These are phyloP conservation scores for Hypselothyrea guttata DNA, from an alignment of 2,888 invertebrate species.

Conservation along the genomic window DNA sequence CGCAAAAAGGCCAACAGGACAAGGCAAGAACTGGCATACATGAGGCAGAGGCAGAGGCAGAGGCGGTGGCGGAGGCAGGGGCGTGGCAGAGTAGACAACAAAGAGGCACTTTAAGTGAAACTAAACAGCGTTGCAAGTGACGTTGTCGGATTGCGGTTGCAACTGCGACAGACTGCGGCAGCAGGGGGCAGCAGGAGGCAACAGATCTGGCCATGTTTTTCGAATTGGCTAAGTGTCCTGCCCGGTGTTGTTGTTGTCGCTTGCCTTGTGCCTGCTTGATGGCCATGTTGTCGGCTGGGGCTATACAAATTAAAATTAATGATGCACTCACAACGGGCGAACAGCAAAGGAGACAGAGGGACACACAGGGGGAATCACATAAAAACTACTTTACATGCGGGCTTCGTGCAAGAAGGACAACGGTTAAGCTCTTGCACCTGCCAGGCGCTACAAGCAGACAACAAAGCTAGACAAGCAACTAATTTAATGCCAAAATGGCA, in stretches of 20 bases:
- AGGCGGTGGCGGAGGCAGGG: slow-evolving; percentile 6
- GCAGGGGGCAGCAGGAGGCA: not conserved
- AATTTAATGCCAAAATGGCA: slow-evolving; percentile 68
- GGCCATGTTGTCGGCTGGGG: slow-evolving; percentile 61
- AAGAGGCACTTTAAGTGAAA: slow-evolving; percentile 74
- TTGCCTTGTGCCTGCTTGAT: slow-evolving; percentile 38
- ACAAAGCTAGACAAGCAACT: slow-evolving; percentile 53
- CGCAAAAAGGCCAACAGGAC: slow-evolving; percentile 41
- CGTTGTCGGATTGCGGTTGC: slow-evolving; percentile 69
- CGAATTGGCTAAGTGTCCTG: slow-evolving; percentile 57
- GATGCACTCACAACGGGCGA: slow-evolving; percentile 71
- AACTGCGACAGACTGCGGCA: not conserved
- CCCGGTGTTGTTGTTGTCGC: slow-evolving; percentile 42
- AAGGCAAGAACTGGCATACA: slow-evolving; percentile 17
- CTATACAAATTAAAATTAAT: slow-evolving; percentile 76
- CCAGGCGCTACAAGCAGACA: slow-evolving; percentile 10
- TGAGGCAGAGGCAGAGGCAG: not conserved
- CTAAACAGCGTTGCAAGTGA: slow-evolving; percentile 74
- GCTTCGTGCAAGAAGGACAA: slow-evolving; percentile 48
- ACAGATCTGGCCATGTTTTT: slow-evolving; percentile 10
- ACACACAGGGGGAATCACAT: slow-evolving; percentile 45
- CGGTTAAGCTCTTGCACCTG: slow-evolving; percentile 69
- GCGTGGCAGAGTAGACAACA: slow-evolving; percentile 32
- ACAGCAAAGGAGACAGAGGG: slow-evolving; percentile 25
- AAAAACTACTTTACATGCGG: slow-evolving; percentile 76